phyloP scores from a whole-genome alignment of 2,888 invertebrate species.

The Ochropacha duplaris region DNA sequence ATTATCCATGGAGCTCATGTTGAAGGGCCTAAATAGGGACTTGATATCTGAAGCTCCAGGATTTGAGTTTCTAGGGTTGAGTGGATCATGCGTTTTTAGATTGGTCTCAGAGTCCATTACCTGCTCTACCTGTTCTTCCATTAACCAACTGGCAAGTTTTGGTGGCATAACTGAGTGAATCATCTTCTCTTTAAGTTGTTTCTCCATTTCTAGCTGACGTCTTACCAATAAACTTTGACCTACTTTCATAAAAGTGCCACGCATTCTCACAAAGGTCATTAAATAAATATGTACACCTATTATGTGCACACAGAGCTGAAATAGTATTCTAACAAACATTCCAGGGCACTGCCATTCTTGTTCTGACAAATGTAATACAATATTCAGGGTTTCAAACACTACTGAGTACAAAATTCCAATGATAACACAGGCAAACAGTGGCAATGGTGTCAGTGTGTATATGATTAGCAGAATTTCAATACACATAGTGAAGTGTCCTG shows the following conservation, averaged over 20 bases:
- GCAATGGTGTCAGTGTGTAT: constrained; percentile 96
- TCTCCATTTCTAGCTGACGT: constrained; percentile 95
- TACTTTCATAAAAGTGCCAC: constrained; percentile 98
- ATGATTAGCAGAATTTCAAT: constrained; percentile 94
- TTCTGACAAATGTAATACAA: constrained; percentile 72
- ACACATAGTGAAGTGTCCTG: constrained; percentile 92
- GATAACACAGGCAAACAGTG: constrained; percentile 91
- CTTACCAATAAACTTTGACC: constrained; percentile 96
- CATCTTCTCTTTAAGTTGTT: constrained; percentile 97
- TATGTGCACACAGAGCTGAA: constrained; percentile 94
- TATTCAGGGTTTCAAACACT: constrained; percentile 90
- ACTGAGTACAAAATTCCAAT: constrained; percentile 93
- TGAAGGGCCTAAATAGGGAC: constrained; percentile 96
- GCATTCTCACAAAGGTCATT: constrained; percentile 95
- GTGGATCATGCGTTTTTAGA: constrained; percentile 71
- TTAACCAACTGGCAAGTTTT: constrained; percentile 92
- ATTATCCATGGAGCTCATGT: constrained; percentile 98
- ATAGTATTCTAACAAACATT: constrained; percentile 87
- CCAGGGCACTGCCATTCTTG: constrained; percentile 82
- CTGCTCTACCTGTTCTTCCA: constrained; percentile 90
- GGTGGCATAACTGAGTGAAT: constrained; percentile 99
- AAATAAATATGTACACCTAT: constrained; percentile 96
- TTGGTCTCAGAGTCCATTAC: constrained; percentile 83
- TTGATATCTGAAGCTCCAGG: constrained; percentile 87
- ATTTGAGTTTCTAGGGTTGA: constrained; percentile 77